These are phyloP conservation scores for Blastomussa wellsi DNA, from an alignment of 92 coral and sea anemone genomes.

Conservation along the genomic window DNA sequence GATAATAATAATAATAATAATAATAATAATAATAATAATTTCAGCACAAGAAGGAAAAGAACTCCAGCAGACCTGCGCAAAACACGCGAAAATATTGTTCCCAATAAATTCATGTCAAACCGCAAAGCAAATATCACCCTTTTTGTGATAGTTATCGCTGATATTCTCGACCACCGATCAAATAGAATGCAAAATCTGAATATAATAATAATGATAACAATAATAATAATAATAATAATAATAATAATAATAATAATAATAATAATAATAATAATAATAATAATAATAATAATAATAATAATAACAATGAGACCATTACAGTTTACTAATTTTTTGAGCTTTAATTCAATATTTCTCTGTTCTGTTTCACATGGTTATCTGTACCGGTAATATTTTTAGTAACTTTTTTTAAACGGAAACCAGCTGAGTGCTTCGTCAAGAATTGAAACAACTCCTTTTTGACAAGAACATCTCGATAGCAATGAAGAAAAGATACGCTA, in stretches of 20 bases:
- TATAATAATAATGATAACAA: neutral
- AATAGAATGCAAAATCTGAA: neutral
- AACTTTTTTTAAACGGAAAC: neutral
- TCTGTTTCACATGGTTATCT: constrained; percentile 5
- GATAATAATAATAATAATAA: no score
- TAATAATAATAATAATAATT: neutral
- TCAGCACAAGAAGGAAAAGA: neutral
- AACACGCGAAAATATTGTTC: neutral
- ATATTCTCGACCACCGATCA: neutral
- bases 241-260: neutral
- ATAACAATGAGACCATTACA: neutral
- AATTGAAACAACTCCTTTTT: neutral
- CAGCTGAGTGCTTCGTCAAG: neutral
- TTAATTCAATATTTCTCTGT: neutral
- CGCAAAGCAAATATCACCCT: neutral
- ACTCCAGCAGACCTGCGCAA: neutral
- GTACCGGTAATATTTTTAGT: neutral
- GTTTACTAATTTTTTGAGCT: neutral
- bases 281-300: neutral
- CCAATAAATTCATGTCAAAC: neutral
- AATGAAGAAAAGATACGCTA: neutral
- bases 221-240: neutral
- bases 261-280: neutral
- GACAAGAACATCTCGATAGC: neutral
- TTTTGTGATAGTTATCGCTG: neutral